These are phyloP conservation scores for Arvicola amphibius DNA, from an alignment of 2,797 vertebrate species.

Conservation along the genomic window DNA sequence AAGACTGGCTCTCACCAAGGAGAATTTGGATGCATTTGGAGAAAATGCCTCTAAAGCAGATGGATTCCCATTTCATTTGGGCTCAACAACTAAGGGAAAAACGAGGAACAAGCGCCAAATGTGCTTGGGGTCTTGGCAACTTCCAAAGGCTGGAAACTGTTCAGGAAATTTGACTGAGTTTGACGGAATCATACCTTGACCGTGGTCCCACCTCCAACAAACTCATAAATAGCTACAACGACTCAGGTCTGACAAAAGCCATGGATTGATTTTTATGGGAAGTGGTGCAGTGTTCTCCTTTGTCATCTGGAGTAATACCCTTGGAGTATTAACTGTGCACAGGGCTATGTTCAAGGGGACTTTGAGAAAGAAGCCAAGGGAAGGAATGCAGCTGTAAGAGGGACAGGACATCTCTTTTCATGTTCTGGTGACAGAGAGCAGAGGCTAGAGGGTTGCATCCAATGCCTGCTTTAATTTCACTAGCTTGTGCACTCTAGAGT, in stretches of 20 bases:
- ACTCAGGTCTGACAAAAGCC: background rate
- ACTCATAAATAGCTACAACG: background rate
- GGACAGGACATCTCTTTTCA: background rate
- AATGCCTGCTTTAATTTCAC: background rate
- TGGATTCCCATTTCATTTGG: conserved; percentile 75
- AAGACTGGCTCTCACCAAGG: conserved; percentile 59
- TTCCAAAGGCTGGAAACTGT: conserved; percentile 62
- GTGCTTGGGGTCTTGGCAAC: conserved; percentile 70
- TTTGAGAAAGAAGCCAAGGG: conserved; percentile 28
- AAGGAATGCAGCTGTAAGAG: background rate
- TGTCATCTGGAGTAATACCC: background rate
- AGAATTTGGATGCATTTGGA: conserved; percentile 66
- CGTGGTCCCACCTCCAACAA: conserved; percentile 19
- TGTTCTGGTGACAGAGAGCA: background rate
- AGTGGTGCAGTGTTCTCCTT: background rate
- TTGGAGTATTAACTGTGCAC: background rate
- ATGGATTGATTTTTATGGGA: background rate
- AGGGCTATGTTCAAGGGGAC: background rate
- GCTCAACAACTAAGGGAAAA: conserved; percentile 55
- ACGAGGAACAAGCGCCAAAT: conserved; percentile 25
- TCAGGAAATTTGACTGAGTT: conserved; percentile 52
- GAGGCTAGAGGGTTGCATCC: background rate
- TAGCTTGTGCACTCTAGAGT: background rate
- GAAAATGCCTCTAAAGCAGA: conserved; percentile 68
- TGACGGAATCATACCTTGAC: conserved; percentile 62